Evolutionary conservation across 2,888 invertebrate genomes (phyloP).

Genomic region (Alsophila aescularia): DNA sequence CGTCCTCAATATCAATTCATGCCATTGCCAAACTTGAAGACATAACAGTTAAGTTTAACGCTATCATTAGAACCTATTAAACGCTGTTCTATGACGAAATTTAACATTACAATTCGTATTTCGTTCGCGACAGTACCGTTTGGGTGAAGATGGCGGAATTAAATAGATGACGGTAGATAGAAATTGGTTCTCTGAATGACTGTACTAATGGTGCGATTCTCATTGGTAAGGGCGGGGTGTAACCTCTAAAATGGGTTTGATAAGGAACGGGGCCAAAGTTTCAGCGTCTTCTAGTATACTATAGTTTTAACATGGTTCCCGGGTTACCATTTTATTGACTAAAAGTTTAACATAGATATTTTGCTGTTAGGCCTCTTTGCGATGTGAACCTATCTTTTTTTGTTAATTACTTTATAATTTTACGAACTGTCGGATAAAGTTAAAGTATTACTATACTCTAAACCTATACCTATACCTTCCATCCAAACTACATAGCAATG

Average conservation of each 20-base stretch:
- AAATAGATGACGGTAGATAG: slow-evolving; percentile 33
- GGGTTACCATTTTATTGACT: too few relatives aligned
- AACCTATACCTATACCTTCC: too few relatives aligned
- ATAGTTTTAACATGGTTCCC: background rate
- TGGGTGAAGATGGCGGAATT: slow-evolving; percentile 32
- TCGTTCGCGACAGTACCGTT: slow-evolving; percentile 18
- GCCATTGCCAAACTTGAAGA: slow-evolving; percentile 42
- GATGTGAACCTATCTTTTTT: too few relatives aligned
- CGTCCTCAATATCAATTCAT: slow-evolving; percentile 31
- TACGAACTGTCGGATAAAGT: too few relatives aligned
- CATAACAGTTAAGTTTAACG: slow-evolving; percentile 59
- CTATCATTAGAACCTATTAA: slow-evolving; percentile 55
- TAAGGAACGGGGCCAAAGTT: slow-evolving; percentile 7
- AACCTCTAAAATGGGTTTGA: slow-evolving; percentile 21
- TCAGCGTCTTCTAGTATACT: slow-evolving; percentile 1
- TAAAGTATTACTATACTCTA: too few relatives aligned
- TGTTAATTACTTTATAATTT: too few relatives aligned
- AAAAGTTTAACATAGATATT: too few relatives aligned
- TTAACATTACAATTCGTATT: slow-evolving; percentile 32
- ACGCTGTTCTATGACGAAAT: slow-evolving; percentile 39
- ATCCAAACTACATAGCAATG: too few relatives aligned
- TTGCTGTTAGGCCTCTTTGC: too few relatives aligned
- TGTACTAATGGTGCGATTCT: slow-evolving; percentile 35
- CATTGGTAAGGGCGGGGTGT: slow-evolving; percentile 15
- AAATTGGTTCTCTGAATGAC: slow-evolving; percentile 31